These are phyloP conservation scores for Trinectes maculatus DNA, from an alignment of 2,113 vertebrate species.

Conservation along the genomic window DNA sequence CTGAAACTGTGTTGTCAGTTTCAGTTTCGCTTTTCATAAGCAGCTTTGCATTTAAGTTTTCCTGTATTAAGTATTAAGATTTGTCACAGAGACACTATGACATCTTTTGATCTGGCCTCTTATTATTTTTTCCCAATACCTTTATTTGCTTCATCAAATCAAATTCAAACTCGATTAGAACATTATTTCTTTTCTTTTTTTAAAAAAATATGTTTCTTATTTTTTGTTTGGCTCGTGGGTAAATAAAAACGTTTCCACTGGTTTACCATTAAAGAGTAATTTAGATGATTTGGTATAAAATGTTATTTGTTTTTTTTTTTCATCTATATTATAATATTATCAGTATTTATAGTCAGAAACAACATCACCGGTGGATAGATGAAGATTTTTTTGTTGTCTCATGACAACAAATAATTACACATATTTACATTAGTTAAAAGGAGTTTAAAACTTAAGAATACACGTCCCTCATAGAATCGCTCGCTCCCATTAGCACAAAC, in stretches of 20 bases:
- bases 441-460: slow-evolving; percentile 31
- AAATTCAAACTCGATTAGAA: not conserved
- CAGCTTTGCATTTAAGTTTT: too few species aligned
- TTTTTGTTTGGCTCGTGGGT: not conserved
- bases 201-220: not conserved
- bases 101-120: too few species aligned
- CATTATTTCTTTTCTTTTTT: not conserved
- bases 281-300: not conserved
- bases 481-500: slow-evolving; percentile 28
- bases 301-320: not conserved
- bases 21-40: too few species aligned
- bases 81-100: too few species aligned
- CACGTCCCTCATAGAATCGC: not conserved
- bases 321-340: too few species aligned
- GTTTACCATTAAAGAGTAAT: too few species aligned
- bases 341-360: not conserved
- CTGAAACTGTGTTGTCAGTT: too few species aligned
- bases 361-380: not conserved
- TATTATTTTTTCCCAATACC: not conserved
- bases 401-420: not conserved
- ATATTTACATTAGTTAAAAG: not conserved
- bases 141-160: not conserved
- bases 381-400: not conserved
- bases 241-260: not conserved
- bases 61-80: too few species aligned